Evolutionary conservation across 2,113 vertebrate genomes (phyloP).

Genomic region (Pogona vitticeps): DNA sequence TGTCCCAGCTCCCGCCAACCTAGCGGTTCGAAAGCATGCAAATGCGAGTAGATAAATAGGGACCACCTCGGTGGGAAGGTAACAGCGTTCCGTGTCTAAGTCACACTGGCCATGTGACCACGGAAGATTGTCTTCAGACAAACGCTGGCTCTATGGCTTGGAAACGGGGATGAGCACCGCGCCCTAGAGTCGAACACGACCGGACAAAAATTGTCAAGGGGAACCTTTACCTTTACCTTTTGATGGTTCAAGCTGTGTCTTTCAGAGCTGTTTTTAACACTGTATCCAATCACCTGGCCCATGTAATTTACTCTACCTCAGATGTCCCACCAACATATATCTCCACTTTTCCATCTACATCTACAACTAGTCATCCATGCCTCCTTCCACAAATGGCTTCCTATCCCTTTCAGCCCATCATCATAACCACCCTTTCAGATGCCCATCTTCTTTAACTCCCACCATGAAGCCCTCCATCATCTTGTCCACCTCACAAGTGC

Average conservation of each 20-base stretch:
- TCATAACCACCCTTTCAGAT: constrained; percentile 4
- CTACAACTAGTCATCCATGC: background rate
- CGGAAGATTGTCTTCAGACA: too few species aligned
- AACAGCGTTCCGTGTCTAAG: too few species aligned
- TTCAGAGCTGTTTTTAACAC: background rate
- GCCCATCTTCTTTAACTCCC: constrained; percentile 3
- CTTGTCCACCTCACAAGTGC: background rate
- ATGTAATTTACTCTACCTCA: background rate
- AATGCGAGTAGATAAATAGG: too few species aligned
- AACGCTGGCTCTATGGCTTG: too few species aligned
- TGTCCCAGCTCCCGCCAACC: too few species aligned
- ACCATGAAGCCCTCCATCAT: background rate
- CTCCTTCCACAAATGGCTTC: background rate
- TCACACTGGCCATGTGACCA: too few species aligned
- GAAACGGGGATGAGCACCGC: too few species aligned
- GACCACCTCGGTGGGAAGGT: too few species aligned
- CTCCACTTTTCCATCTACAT: background rate
- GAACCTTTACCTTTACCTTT: too few species aligned
- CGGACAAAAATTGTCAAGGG: too few species aligned
- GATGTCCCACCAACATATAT: background rate
- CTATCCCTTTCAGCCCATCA: background rate
- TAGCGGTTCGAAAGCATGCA: too few species aligned
- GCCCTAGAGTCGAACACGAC: too few species aligned
- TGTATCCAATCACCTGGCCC: background rate
- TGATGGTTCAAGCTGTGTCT: background rate